Conservation (phyloP, 2,888 invertebrate genomes). For the Ormia ochracea region DNA sequence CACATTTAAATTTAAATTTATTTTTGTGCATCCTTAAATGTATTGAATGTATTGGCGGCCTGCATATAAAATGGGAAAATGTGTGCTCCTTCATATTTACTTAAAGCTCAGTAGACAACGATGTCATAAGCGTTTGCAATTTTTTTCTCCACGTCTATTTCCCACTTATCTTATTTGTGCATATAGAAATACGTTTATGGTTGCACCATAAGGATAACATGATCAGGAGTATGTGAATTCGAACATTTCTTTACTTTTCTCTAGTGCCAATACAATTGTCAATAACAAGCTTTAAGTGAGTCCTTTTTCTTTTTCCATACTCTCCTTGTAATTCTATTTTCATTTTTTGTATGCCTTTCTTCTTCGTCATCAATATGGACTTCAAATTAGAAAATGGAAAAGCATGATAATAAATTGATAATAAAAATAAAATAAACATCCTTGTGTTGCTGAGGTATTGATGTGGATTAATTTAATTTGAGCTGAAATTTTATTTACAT, state of each 20-base stretch:
- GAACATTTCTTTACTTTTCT: constrained; percentile 12
- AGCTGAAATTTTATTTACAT: constrained; percentile 48
- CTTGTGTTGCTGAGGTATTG: constrained; percentile 51
- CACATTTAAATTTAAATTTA: too few relatives aligned
- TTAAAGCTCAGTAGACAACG: constrained; percentile 16
- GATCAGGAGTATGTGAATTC: background rate
- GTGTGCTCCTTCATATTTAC: background rate
- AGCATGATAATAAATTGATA: background rate
- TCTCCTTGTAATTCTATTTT: background rate
- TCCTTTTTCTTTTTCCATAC: background rate
- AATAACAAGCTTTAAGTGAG: constrained; percentile 45
- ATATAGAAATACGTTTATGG: background rate
- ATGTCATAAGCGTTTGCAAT: background rate
- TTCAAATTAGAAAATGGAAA: constrained; percentile 4
- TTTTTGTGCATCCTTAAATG: too few relatives aligned
- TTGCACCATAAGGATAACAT: background rate
- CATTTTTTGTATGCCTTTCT: background rate
- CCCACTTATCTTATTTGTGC: background rate
- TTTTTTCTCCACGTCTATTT: background rate
- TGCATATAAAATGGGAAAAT: background rate
- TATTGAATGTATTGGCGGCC: too few relatives aligned
- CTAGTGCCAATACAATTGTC: constrained; percentile 60
- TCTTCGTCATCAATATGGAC: background rate
- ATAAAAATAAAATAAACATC: constrained; percentile 28
- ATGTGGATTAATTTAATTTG: constrained; percentile 60